Conservation (phyloP, 2,113 vertebrate genomes). For the Sphyrna mokarran region DNA sequence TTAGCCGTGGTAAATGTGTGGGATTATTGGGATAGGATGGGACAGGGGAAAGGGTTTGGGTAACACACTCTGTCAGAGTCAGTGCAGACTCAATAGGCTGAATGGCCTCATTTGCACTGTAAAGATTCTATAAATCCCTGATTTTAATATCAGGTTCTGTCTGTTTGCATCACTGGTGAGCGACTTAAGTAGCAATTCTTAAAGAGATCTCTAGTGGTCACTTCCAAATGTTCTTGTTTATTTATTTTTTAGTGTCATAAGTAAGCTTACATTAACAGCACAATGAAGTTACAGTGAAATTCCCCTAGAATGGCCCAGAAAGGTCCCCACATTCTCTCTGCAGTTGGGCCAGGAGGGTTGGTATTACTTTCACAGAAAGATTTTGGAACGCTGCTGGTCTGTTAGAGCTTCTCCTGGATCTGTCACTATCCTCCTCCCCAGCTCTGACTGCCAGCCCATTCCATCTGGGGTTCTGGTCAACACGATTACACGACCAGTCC, state of each 20-base stretch:
- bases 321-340: not conserved
- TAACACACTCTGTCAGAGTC: too few relatives aligned
- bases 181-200: not conserved
- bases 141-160: not conserved
- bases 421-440: not conserved
- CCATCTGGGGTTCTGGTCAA: not conserved
- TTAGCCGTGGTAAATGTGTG: too few relatives aligned
- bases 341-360: not conserved
- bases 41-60: too few relatives aligned
- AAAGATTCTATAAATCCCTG: not conserved
- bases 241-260: too few relatives aligned
- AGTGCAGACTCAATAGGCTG: too few relatives aligned
- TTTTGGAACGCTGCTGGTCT: not conserved
- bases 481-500: not conserved
- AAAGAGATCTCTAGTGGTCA: not conserved
- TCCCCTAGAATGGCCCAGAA: not conserved
- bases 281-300: too few relatives aligned
- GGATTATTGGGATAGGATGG: too few relatives aligned
- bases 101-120: too few relatives aligned
- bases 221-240: too few relatives aligned
- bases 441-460: not conserved
- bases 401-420: too few relatives aligned
- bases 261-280: too few relatives aligned
- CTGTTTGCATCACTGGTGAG: not conserved
- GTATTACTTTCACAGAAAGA: not conserved